A percentile compares a stretch with the other conserved stretches of the same genome.
phyloP scores from a whole-genome alignment of 2,113 vertebrate species.

The Andinoacara biseriatus region DNA sequence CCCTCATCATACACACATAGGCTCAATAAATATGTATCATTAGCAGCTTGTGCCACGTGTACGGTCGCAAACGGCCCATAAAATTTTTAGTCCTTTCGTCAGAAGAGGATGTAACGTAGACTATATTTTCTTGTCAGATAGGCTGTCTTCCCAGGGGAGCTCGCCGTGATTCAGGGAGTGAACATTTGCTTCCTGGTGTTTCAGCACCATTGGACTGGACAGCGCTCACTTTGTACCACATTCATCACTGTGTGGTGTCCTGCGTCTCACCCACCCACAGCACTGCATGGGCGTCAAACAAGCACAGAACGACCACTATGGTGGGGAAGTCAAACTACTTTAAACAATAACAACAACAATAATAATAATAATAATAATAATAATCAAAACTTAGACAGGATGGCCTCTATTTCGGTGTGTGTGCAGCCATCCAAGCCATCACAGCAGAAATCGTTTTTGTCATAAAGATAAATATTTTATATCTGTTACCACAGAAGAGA shows the following conservation, averaged over 20 bases:
- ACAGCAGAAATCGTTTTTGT: neutral
- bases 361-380: neutral
- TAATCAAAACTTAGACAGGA: neutral
- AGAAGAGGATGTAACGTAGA: constrained; percentile 9
- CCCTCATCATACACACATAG: neutral
- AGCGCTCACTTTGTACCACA: constrained; percentile 69
- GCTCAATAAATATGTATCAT: neutral
- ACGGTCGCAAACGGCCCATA: neutral
- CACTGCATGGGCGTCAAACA: constrained; percentile 42
- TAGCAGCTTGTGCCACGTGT: constrained; percentile 5
- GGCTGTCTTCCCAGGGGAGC: neutral
- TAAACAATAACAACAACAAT: too few relatives aligned
- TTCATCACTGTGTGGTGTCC: constrained; percentile 28
- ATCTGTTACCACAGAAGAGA: neutral
- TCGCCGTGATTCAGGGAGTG: constrained; percentile 26
- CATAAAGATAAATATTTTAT: constrained; percentile 2
- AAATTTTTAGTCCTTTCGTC: neutral
- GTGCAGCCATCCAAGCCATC: neutral
- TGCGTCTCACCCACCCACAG: constrained; percentile 63
- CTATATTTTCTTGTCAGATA: constrained; percentile 11
- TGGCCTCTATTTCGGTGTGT: neutral
- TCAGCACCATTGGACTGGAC: constrained; percentile 85
- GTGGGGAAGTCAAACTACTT: neutral
- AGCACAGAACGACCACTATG: neutral
- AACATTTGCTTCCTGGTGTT: constrained; percentile 62